phyloP scores from a whole-genome alignment of 2,113 vertebrate species.

The Gymnarchus niloticus region DNA sequence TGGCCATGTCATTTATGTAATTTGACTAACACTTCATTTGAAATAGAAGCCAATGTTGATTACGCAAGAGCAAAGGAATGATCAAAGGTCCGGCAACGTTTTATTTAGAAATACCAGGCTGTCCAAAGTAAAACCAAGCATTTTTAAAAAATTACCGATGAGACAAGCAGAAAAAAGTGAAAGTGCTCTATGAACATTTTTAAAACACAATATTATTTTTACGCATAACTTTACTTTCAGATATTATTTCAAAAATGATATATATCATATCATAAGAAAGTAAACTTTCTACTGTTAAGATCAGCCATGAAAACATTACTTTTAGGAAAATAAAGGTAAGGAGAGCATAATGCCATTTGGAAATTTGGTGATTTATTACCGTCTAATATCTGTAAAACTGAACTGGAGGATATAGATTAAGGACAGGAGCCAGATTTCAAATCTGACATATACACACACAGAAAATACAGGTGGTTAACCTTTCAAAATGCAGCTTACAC shows the following conservation, averaged over 20 bases:
- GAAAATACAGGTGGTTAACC: constrained; percentile 42
- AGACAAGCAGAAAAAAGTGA: too few relatives aligned
- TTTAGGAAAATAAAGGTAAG: neutral
- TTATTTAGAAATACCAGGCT: neutral
- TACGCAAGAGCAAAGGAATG: neutral
- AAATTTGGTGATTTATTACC: constrained; percentile 25
- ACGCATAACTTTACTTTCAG: constrained; percentile 25
- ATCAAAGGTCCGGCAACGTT: neutral
- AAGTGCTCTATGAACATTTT: neutral
- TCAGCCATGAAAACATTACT: neutral
- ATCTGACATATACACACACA: constrained; percentile 27
- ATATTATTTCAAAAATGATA: constrained; percentile 35
- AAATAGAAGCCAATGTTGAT: constrained; percentile 20
- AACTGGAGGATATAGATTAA: constrained; percentile 42
- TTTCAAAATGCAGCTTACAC: constrained; percentile 64
- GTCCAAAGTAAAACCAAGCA: neutral
- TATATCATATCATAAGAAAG: neutral
- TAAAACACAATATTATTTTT: neutral
- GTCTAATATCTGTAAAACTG: constrained; percentile 20
- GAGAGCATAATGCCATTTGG: constrained; percentile 5
- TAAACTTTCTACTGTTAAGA: neutral
- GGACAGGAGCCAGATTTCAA: constrained; percentile 32
- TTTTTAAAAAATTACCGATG: neutral
- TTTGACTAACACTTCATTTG: neutral
- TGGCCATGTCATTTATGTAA: too few relatives aligned